Conservation (phyloP, 2,797 vertebrate genomes). For the Catharus ustulatus region DNA sequence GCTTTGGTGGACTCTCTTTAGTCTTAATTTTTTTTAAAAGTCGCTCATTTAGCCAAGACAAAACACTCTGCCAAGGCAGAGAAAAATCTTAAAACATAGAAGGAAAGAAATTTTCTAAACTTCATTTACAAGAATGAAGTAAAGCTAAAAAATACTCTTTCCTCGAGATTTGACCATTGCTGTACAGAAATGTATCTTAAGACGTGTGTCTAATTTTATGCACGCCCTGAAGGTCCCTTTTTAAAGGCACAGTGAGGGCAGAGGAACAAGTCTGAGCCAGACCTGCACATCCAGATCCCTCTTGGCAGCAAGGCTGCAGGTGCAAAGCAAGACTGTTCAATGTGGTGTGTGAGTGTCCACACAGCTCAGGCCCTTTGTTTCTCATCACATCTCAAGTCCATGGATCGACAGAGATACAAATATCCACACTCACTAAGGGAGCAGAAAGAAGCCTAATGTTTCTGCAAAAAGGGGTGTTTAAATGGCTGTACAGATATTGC, state of each 20-base stretch:
- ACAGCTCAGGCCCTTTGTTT: neutral
- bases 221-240: neutral
- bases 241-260: neutral
- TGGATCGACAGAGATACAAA: neutral
- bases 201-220: neutral
- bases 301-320: neutral
- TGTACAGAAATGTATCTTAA: neutral
- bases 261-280: neutral
- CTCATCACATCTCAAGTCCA: neutral
- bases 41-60: neutral
- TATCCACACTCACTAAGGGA: neutral
- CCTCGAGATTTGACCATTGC: neutral
- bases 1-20: neutral
- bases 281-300: neutral
- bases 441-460: neutral
- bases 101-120: neutral
- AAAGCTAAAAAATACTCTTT: neutral
- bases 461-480: neutral
- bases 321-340: neutral
- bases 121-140: neutral
- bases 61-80: neutral
- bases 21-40: neutral
- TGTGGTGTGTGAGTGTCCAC: accelerated
- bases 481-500: neutral
- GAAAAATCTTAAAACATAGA: neutral